A percentile compares a stretch with the other conserved stretches of the same genome.
These are phyloP conservation scores for Nipponacmea schrenckii DNA, from an alignment of 2,888 invertebrate genomes.

Conservation along the genomic window DNA sequence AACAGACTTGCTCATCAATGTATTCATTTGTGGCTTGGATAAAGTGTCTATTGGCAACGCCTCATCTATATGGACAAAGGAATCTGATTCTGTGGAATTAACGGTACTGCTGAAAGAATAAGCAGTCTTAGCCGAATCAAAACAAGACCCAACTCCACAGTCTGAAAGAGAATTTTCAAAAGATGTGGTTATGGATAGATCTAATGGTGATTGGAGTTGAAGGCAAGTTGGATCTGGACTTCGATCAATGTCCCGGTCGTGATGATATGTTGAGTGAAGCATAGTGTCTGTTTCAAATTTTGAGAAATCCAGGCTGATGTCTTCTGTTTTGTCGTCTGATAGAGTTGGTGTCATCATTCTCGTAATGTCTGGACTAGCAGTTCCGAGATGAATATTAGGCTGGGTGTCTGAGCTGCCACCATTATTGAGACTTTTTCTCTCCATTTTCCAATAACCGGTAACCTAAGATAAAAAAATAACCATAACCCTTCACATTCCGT, in stretches of 20 bases:
- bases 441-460: too few species aligned
- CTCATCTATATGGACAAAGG: not conserved
- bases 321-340: constrained; percentile 17
- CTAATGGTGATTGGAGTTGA: not conserved
- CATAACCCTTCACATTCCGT: too few species aligned
- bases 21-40: not conserved
- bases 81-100: not conserved
- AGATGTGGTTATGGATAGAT: not conserved
- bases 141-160: not conserved
- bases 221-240: not conserved
- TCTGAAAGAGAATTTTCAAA: constrained; percentile 5
- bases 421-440: too few species aligned
- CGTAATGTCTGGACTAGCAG: constrained; percentile 11
- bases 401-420: too few species aligned
- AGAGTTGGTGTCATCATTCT: constrained; percentile 17
- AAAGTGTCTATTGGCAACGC: not conserved
- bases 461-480: too few species aligned
- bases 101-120: constrained; percentile 1
- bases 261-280: not conserved
- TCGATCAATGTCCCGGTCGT: not conserved
- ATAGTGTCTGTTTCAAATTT: constrained; percentile 15
- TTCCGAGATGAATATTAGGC: not conserved
- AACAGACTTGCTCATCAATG: not conserved
- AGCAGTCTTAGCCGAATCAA: not conserved
- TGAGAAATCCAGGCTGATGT: constrained; percentile 14